Evolutionary conservation across 2,797 vertebrate genomes (phyloP), one percentile per base, ranked within the genome.

Genomic region (Monodelphis domestica): DNA sequence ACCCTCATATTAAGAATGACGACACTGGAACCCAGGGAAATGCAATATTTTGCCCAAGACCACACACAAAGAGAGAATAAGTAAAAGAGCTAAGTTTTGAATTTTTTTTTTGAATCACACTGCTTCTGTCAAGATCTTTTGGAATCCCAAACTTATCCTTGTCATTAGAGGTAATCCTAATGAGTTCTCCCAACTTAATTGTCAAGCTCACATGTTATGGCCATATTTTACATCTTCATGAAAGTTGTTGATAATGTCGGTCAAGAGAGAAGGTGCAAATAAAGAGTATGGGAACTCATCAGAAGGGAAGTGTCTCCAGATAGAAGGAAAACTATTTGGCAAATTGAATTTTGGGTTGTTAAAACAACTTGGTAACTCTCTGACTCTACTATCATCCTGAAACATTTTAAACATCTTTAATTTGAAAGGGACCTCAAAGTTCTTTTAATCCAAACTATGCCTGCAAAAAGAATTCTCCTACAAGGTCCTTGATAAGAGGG

Each of bases 231-330:
- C 91, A 50, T 91, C 55, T 54, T 55, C 7, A 92, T 90, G 94
- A 52, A 94, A 89, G 55, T 88, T 88, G 30, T 59, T 94, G 24
- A 56, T 87, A n/a, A 91, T 95, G 91, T 53, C 53, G 15, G 50
- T 95, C 53, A 94, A 88, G 15, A 70, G 54, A 59, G 57, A 12
- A 33, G 33, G 57, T 59, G 6, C n/a, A n/a, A n/a, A 2, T 15
- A n/a, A 12, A 56, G 55, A 15, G 1, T n/a, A 33, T 57, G 33
- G 6, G 4, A 63, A 6, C 33, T n/a, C 14, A 15, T 63, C 33
- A 63, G 17, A n/a, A 63, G n/a, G 56, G 55, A 63, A 14, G 12
- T 59, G 30, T 59, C 12, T 59, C 57, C 57, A 59, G 12, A 14
- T 63, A 63, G 59, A 63, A 33, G 12, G 63, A 12, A 63, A 63